A percentile compares a stretch with the other conserved stretches of the same genome.
Conservation (phyloP, 2,888 invertebrate species). For the Pterobdella sp. region DNA sequence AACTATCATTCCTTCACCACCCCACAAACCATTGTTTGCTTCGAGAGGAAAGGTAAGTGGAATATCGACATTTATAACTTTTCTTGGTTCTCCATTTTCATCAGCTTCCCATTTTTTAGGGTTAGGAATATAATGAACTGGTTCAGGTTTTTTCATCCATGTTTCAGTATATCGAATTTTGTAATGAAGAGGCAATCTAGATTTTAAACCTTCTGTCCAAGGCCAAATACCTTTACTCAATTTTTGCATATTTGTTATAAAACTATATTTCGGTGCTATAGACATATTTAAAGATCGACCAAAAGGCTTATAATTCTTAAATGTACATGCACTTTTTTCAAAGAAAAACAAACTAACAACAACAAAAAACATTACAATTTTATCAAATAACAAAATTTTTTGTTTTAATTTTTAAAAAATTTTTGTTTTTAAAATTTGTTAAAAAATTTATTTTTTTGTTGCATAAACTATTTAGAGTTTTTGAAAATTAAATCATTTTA, state of each 20-base stretch:
- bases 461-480: background rate
- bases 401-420: no score
- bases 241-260: conserved; percentile 35
- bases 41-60: conserved; percentile 71
- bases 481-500: background rate
- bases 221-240: conserved; percentile 38
- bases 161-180: conserved; percentile 45
- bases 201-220: conserved; percentile 43
- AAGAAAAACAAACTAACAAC: background rate
- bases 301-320: no score
- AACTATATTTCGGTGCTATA: conserved; percentile 11
- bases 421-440: background rate
- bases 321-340: background rate
- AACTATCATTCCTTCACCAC: conserved; percentile 85
- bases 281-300: conserved; percentile 6
- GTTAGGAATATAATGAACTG: conserved; percentile 50
- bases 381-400: no score
- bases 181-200: conserved; percentile 49
- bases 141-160: conserved; percentile 42
- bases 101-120: conserved; percentile 39
- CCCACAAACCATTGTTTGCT: conserved; percentile 80
- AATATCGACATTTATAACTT: conserved; percentile 52
- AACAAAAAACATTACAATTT: background rate
- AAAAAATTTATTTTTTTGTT: background rate
- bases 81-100: conserved; percentile 29